Evolutionary conservation across 2,888 invertebrate genomes (phyloP), one percentile per base, ranked within the genome.

Genomic region (Agrotis ipsilon): DNA sequence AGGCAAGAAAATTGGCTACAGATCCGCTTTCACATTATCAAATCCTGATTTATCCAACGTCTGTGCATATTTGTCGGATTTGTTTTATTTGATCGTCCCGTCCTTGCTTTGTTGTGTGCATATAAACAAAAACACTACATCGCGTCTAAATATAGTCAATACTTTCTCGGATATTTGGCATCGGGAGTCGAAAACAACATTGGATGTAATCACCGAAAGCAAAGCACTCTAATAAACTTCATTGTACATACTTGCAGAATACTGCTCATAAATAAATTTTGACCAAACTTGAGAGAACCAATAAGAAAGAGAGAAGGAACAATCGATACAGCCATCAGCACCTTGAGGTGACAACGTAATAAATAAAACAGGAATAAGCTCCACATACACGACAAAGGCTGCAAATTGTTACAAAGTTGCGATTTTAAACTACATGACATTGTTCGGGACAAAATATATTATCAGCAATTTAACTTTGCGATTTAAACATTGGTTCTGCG

Each of bases 151-250:
- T 90, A 87, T 91, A 91, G 89, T 84, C 83, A 87, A 87, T 85
- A 90, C 88, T 90, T 91, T 92, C 89, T 87, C 86, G 80, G 81
- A 85, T 86, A 86, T 85, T 91, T 91, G 91, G 91, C 91, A 91
- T 82, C 84, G 79, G 63, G 67, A 82, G 60, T 71, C 72, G 83
- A 91, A 89, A 89, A 91, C 89, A 89, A 84, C 80, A 65, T 85
- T 75, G 83, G 70, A 79, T 82, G 81, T 81, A 84, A 86, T 83
- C 72, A 67, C 58, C 78, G 63, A 83, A 80, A 82, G 72, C 75
- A 78, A 80, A 68, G 62, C 77, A 63, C 60, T 76, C 66, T 75
- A 32, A 68, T 83, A 76, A 72, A 74, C 59, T 72, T 19, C 19
- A 73, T 49, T 66, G 49, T 68, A 59, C 46, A 60, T 52, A 45